Evolutionary conservation across 2,888 invertebrate species (phyloP).

Genomic region (Megaustenia siamemsis): DNA sequence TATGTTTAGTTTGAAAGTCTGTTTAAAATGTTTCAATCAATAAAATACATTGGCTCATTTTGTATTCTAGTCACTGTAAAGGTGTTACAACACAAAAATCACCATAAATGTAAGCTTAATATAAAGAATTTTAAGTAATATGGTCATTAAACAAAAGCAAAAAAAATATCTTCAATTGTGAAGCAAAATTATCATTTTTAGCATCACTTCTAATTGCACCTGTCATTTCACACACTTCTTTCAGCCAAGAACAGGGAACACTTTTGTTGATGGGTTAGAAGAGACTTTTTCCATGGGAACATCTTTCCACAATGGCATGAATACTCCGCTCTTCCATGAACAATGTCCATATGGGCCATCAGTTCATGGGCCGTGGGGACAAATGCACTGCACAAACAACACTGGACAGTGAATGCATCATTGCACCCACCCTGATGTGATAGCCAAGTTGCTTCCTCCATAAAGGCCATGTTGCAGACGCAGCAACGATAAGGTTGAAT

Average conservation of each 20-base stretch:
- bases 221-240: conserved; percentile 25
- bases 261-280: conserved; percentile 55
- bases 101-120: no score
- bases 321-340: conserved; percentile 53
- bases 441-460: conserved; percentile 52
- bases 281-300: conserved; percentile 54
- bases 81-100: no score
- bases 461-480: conserved; percentile 49
- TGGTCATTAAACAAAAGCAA: no score
- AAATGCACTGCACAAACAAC: conserved; percentile 51
- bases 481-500: conserved; percentile 52
- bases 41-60: no score
- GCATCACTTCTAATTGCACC: background rate
- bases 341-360: conserved; percentile 46
- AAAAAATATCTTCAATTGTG: no score
- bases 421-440: conserved; percentile 47
- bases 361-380: conserved; percentile 48
- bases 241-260: conserved; percentile 50
- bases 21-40: no score
- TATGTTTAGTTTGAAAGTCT: no score
- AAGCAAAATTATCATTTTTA: no score
- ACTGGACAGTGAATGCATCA: conserved; percentile 51
- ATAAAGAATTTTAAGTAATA: no score
- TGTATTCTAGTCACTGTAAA: no score
- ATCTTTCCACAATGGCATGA: conserved; percentile 51